These are phyloP conservation scores for Setophaga coronata DNA, from an alignment of 2,113 vertebrate species.

Conservation along the genomic window DNA sequence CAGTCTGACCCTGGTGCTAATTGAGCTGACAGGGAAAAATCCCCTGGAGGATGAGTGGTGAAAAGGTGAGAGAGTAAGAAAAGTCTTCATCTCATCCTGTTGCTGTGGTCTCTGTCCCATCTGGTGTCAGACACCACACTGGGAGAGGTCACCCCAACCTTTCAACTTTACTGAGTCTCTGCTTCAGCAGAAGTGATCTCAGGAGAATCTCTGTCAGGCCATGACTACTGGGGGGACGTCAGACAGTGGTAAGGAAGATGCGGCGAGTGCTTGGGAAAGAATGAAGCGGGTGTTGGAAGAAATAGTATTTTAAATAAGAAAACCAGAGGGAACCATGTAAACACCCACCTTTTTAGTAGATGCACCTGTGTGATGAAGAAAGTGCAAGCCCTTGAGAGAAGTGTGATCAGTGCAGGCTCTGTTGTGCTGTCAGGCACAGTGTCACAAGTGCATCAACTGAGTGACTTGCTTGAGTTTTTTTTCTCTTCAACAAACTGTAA, in stretches of 20 bases:
- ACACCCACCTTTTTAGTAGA: background rate
- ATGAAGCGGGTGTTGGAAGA: background rate
- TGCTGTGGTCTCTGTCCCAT: background rate
- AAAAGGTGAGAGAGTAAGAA: background rate
- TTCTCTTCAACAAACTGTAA: background rate
- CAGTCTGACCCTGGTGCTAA: background rate
- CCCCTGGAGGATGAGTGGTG: background rate
- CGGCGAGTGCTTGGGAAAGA: background rate
- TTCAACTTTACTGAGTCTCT: background rate
- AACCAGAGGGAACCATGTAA: background rate
- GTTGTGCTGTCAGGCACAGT: background rate
- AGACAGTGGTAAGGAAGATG: background rate
- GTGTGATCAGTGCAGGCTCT: background rate
- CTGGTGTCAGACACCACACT: background rate
- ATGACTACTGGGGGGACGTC: background rate
- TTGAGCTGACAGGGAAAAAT: background rate
- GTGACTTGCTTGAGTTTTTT: background rate
- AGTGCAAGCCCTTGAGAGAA: background rate
- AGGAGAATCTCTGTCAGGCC: background rate
- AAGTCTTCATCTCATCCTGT: background rate
- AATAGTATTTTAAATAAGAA: background rate
- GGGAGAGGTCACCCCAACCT: background rate
- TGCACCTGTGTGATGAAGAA: background rate
- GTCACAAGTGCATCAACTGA: background rate
- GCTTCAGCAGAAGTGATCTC: background rate